phyloP scores from a whole-genome alignment of 2,888 invertebrate species.

The Troides helena region DNA sequence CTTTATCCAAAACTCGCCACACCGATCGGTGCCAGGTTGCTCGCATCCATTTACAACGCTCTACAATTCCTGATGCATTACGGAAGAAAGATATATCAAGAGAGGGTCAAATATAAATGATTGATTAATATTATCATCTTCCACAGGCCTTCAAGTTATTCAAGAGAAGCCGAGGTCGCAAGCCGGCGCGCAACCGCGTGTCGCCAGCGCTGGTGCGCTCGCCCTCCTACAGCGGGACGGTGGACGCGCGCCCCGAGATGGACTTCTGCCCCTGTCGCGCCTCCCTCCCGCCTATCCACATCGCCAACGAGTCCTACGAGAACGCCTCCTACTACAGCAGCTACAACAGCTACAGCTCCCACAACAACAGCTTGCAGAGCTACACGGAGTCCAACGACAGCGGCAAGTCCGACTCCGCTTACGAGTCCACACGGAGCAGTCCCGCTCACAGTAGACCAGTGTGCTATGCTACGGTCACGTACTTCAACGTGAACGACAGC shows the following conservation, averaged over 20 bases:
- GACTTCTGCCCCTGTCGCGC: conserved; percentile 68
- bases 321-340: conserved; percentile 58
- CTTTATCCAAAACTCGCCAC: no score
- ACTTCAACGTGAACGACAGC: conserved; percentile 71
- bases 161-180: conserved; percentile 62
- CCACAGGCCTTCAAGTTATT: conserved; percentile 74
- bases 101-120: not conserved
- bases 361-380: conserved; percentile 57
- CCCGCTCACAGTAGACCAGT: conserved; percentile 55
- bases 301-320: conserved; percentile 54
- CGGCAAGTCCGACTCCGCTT: conserved; percentile 63
- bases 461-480: conserved; percentile 70
- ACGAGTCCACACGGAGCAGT: conserved; percentile 66
- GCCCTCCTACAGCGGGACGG: conserved; percentile 68
- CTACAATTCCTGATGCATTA: no score
- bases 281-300: conserved; percentile 52
- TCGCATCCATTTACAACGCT: no score
- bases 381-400: conserved; percentile 52
- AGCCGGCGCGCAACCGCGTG: conserved; percentile 61
- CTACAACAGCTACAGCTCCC: conserved; percentile 64
- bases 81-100: no score
- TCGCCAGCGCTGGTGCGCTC: conserved; percentile 63
- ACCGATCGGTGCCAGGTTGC: no score
- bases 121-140: conserved; percentile 34
- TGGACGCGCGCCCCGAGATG: conserved; percentile 68